Percentiles rank a stretch among this genome's conserved stretches.
Evolutionary conservation across 2,113 vertebrate genomes (phyloP).

Genomic region (Alligator mississippiensis): DNA sequence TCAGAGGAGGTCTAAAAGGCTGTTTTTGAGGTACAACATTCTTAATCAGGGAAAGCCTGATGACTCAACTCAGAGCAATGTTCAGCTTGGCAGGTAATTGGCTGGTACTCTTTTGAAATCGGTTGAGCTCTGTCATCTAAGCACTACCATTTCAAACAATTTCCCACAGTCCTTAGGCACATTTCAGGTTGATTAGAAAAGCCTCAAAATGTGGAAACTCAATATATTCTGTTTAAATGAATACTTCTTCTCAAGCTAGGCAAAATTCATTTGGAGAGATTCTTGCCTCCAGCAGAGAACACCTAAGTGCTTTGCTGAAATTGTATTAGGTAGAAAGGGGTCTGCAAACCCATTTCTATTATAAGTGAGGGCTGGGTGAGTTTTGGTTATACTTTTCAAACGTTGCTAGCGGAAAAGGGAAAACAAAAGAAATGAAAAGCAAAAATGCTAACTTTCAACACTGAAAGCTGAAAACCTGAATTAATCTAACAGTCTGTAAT

Average conservation of each 20-base stretch:
- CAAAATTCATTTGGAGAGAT: background rate
- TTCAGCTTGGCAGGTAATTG: conserved; percentile 46
- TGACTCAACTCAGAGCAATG: conserved; percentile 52
- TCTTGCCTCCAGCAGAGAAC: conserved; percentile 15
- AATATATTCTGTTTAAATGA: background rate
- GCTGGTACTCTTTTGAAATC: conserved; percentile 59
- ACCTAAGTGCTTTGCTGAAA: background rate
- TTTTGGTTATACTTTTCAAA: background rate
- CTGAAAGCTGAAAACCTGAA: background rate
- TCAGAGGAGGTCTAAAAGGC: background rate
- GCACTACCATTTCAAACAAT: conserved; percentile 47
- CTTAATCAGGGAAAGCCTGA: background rate
- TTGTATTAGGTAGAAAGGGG: background rate
- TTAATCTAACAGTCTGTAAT: background rate
- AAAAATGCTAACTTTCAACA: no score
- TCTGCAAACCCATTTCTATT: background rate
- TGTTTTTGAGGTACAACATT: background rate
- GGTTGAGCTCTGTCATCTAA: conserved; percentile 42
- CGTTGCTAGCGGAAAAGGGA: background rate
- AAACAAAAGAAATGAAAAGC: background rate
- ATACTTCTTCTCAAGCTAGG: background rate
- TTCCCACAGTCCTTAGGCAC: conserved; percentile 5
- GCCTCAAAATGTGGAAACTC: background rate
- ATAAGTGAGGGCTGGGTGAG: background rate
- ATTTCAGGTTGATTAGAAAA: background rate